Evolutionary conservation across 1,140 invertebrate species (phyloP).

Genomic region (Portunus trituberculatus): DNA sequence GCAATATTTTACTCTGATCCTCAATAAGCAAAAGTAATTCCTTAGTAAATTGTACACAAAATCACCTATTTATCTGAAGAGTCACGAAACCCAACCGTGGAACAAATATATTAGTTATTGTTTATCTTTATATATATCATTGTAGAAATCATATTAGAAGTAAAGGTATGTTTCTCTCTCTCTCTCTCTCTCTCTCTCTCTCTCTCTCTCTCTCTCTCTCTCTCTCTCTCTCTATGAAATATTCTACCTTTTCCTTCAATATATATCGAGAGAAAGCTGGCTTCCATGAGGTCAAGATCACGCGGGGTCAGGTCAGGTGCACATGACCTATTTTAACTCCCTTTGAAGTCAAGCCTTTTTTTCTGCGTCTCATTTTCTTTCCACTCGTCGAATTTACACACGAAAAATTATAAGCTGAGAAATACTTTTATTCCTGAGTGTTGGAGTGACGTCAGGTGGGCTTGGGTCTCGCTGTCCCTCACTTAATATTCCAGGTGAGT

Average conservation of each 20-base stretch:
- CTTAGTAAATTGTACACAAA: too few species aligned
- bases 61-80: too few species aligned
- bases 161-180: neutral
- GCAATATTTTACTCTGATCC: too few species aligned
- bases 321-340: conserved; percentile 2
- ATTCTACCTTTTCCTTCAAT: neutral
- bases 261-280: neutral
- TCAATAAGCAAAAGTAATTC: too few species aligned
- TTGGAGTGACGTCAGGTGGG: neutral
- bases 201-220: too few species aligned
- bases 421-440: neutral
- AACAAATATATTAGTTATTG: too few species aligned
- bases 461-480: neutral
- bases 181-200: too few species aligned
- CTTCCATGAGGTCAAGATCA: neutral
- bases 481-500: conserved; percentile 11
- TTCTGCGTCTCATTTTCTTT: neutral
- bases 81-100: too few species aligned
- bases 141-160: neutral
- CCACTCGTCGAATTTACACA: neutral
- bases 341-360: neutral
- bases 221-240: neutral
- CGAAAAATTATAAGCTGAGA: neutral
- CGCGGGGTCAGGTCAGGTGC: neutral
- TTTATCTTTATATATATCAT: neutral